Percentiles rank a stretch among this genome's conserved stretches.
Conservation (phyloP, 2,113 vertebrate species). For the Nematolebias whitei region DNA sequence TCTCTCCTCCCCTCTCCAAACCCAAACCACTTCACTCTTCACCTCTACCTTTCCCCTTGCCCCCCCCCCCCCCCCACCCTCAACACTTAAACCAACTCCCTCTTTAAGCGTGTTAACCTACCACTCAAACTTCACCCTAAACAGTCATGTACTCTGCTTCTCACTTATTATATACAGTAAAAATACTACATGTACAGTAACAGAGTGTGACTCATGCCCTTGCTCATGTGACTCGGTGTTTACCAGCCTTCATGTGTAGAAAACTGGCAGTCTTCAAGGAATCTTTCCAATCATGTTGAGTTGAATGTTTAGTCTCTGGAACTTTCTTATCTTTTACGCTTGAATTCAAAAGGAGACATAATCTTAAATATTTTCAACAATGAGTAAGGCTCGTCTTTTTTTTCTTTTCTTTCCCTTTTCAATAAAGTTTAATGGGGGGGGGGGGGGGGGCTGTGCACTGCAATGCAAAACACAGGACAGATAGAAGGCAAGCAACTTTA, state of each 20-base stretch:
- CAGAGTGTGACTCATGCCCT: no score
- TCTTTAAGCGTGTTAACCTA: conserved; percentile 14
- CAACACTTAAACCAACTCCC: conserved; percentile 9
- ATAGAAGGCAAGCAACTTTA: conserved; percentile 20
- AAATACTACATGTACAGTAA: no score
- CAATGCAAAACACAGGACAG: conserved; percentile 4
- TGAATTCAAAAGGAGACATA: no score
- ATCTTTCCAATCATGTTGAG: no score
- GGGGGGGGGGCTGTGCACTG: no score
- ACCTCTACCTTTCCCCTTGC: conserved; percentile 47
- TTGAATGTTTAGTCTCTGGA: no score
- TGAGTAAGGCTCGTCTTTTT: no score
- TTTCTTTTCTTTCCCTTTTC: conserved; percentile 27
- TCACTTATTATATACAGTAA: conserved; percentile 41
- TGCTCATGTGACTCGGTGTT: no score
- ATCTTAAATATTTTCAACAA: no score
- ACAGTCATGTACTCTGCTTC: background rate
- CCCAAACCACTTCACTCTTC: conserved; percentile 40
- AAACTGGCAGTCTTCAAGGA: no score
- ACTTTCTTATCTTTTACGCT: no score
- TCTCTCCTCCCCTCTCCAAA: conserved; percentile 38
- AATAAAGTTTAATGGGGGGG: conserved; percentile 58
- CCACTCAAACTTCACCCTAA: conserved; percentile 2
- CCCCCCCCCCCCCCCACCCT: background rate
- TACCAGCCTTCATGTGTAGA: no score